Percentiles rank a stretch among this genome's conserved stretches.
phyloP scores from a whole-genome alignment of 2,113 vertebrate species.

The Lonchura striata region DNA sequence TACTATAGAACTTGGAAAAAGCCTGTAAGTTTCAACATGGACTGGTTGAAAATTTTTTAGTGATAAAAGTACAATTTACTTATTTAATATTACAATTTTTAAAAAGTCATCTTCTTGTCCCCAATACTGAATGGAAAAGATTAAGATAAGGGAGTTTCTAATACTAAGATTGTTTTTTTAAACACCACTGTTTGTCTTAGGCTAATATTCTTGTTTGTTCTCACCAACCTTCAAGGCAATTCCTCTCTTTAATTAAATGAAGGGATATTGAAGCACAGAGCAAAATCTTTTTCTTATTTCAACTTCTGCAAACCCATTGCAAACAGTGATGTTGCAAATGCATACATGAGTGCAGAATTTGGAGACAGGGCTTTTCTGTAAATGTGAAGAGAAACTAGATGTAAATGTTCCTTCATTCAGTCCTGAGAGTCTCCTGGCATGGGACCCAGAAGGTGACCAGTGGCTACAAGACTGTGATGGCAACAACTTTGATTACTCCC shows the following conservation, averaged over 20 bases:
- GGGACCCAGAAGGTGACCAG: background rate
- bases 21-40: background rate
- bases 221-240: background rate
- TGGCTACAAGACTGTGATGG: background rate
- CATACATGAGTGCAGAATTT: background rate
- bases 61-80: background rate
- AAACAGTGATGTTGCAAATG: background rate
- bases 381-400: background rate
- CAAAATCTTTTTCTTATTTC: background rate
- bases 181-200: background rate
- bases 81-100: background rate
- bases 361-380: rapidly evolving
- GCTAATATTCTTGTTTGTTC: background rate
- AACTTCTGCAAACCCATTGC: background rate
- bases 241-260: background rate
- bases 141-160: background rate
- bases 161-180: background rate
- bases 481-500: background rate
- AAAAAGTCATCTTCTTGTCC: background rate
- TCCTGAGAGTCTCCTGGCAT: background rate
- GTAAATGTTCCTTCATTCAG: background rate
- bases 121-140: background rate
- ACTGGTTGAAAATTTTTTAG: background rate
- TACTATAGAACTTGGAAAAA: background rate
- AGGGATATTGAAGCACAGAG: background rate